These are phyloP conservation scores for Harpalus rufipes DNA, from an alignment of 2,888 invertebrate genomes.

Conservation along the genomic window DNA sequence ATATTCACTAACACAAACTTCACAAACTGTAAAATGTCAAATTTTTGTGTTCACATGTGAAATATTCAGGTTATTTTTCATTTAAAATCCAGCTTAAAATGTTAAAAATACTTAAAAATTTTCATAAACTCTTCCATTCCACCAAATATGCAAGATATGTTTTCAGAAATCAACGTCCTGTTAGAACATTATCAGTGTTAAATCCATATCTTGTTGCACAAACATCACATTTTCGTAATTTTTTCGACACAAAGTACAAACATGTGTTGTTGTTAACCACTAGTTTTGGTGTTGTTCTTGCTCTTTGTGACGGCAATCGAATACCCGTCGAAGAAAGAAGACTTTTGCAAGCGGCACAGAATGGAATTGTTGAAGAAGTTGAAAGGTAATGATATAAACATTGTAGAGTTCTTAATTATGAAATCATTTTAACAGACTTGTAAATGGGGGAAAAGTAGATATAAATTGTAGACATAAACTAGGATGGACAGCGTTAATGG, in stretches of 20 bases:
- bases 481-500: constrained; percentile 93
- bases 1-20: background rate
- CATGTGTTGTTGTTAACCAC: constrained; percentile 55
- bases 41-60: constrained; percentile 12
- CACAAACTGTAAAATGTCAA: constrained; percentile 21
- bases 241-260: constrained; percentile 35
- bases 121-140: constrained; percentile 44
- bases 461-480: constrained; percentile 86
- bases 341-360: constrained; percentile 79
- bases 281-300: constrained; percentile 69
- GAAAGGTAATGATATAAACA: constrained; percentile 74
- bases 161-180: constrained; percentile 12
- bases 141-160: constrained; percentile 22
- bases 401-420: background rate
- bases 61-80: constrained; percentile 19
- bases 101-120: constrained; percentile 54
- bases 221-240: background rate
- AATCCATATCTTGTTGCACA: constrained; percentile 25
- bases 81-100: constrained; percentile 31
- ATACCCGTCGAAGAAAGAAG: constrained; percentile 75
- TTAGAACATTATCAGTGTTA: constrained; percentile 33
- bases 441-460: constrained; percentile 78
- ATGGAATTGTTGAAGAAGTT: constrained; percentile 78
- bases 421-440: constrained; percentile 72
- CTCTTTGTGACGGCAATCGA: constrained; percentile 72